phyloP scores from a whole-genome alignment of 2,113 vertebrate genomes.

The Rhinolophus ferrumequinum region DNA sequence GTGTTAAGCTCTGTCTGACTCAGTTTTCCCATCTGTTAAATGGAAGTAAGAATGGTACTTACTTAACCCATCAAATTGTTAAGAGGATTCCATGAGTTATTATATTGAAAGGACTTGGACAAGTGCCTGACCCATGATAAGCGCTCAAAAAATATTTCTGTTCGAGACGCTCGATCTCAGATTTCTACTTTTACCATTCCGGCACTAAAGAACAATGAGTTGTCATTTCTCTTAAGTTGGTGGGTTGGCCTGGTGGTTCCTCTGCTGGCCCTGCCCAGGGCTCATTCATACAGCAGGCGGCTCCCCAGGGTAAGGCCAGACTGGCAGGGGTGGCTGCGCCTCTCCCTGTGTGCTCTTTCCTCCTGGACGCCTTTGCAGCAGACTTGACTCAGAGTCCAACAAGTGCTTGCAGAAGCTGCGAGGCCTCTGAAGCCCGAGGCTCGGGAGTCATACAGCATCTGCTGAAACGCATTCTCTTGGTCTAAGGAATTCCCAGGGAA shows the following conservation, averaged over 20 bases:
- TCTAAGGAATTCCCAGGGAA: neutral
- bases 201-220: neutral
- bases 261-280: neutral
- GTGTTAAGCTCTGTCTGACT: neutral
- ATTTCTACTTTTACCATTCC: neutral
- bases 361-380: neutral
- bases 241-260: neutral
- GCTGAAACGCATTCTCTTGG: neutral
- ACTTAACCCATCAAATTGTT: neutral
- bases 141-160: neutral
- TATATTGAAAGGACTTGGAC: neutral
- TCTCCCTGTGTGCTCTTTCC: accelerated
- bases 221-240: neutral
- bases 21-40: neutral
- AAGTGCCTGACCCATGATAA: no score
- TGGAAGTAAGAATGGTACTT: neutral
- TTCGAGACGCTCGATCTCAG: neutral
- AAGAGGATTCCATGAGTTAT: neutral
- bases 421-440: neutral
- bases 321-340: no score
- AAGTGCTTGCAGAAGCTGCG: neutral
- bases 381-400: neutral
- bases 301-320: neutral
- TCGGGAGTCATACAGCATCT: neutral
- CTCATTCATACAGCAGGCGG: no score